A percentile compares a stretch with the other conserved stretches of the same genome.
These are phyloP conservation scores for Drosophila pseudotakahashii DNA, from an alignment of 2,888 invertebrate species.

Conservation along the genomic window DNA sequence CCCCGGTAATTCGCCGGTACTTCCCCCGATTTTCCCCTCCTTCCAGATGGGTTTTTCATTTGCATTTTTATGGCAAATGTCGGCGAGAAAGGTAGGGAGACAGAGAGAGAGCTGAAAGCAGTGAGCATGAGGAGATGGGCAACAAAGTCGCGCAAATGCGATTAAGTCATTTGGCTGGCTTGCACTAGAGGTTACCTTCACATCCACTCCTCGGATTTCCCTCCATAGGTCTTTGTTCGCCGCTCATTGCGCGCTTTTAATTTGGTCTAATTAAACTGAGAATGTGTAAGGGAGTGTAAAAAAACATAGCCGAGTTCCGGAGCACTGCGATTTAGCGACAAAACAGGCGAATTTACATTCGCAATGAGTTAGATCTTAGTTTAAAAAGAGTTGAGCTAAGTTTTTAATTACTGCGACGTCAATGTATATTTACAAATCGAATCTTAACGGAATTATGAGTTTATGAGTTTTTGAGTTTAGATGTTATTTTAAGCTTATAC, in stretches of 20 bases:
- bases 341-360: conserved; percentile 13
- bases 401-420: background rate
- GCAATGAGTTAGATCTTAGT: background rate
- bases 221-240: conserved; percentile 20
- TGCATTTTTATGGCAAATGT: conserved; percentile 75
- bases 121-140: conserved; percentile 22
- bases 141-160: conserved; percentile 75
- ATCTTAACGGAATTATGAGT: too few relatives aligned
- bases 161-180: conserved; percentile 73
- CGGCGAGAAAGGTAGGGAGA: conserved; percentile 19
- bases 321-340: conserved; percentile 44
- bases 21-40: background rate
- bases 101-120: background rate
- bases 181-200: conserved; percentile 26
- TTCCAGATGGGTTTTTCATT: conserved; percentile 61
- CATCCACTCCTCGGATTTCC: conserved; percentile 7
- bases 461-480: too few relatives aligned
- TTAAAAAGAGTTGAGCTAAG: too few relatives aligned
- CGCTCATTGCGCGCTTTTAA: conserved; percentile 62
- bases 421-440: background rate
- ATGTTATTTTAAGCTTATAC: too few relatives aligned
- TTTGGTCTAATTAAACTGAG: conserved; percentile 70
- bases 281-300: conserved; percentile 40
- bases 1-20: conserved; percentile 9
- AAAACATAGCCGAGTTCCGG: conserved; percentile 26